Base-by-base conservation (phyloP, 2,113 vertebrate genomes). In the Apaloderma vittatum region DNA sequence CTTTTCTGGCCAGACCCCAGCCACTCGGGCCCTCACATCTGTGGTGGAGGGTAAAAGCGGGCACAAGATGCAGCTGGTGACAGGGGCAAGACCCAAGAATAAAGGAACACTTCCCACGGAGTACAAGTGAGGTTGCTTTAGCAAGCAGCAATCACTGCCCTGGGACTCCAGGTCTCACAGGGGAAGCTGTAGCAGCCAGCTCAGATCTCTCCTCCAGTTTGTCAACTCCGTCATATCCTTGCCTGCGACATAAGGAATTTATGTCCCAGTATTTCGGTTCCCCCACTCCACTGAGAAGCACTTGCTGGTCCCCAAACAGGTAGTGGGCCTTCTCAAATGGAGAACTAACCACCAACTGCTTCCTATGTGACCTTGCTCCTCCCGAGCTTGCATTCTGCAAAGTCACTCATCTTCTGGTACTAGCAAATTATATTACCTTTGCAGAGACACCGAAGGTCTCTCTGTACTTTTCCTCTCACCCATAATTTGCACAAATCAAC, bases 181-280 rank as follows among this genome's bases (percentile, higher is more conserved):
- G 17, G 13, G 36, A 85, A 65, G 54, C 63, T 48, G 40, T 1
- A 54, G 32, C 12, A 23, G 15, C 17, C 70, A 34, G 48, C 52
- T 63, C n/a, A 6, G 1, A 20, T 11, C 49, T 83, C 54, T 68
- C 8, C 29, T n/a, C 3, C 11, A 10, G 36, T 17, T 62, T 52
- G 16, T 24, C 34, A 20, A 11, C 46, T 37, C 40, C 52, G 0
- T 15, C 34, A 72, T 65, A 9, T 26, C 61, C 37, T 22, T 36
- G n/a, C 22, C 55, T 15, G 12, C 5, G 11, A 34, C 34, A 4
- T 5, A 61, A 71, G 63, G 20, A 19, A 6, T 27, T n/a, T n/a
- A 15, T 5, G 37, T 9, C 17, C 19, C 34, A 24, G 21, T 4
- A 19, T 19, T 36, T 24, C 0, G 0, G 40, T 57, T 62, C 16